Conservation (phyloP, 2,888 invertebrate genomes). For the Caenorhabditis sp. region DNA sequence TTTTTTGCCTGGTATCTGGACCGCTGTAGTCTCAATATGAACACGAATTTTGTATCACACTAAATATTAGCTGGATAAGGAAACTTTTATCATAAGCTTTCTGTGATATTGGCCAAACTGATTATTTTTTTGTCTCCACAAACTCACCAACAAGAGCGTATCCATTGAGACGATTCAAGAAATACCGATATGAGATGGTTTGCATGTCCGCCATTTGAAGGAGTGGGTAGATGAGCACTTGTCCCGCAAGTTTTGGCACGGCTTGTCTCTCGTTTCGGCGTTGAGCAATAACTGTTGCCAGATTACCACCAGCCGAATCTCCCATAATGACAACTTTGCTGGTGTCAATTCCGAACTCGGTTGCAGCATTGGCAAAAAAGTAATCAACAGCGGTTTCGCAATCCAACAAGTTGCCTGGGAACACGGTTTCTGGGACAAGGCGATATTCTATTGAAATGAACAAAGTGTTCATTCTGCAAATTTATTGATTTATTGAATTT, state of each 20-base stretch:
- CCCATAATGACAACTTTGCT: constrained; percentile 61
- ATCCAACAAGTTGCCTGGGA: constrained; percentile 71
- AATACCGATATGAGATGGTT: too few species aligned
- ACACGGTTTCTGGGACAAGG: constrained; percentile 71
- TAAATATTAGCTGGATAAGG: too few species aligned
- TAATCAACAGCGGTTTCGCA: constrained; percentile 70
- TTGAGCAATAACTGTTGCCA: too few species aligned
- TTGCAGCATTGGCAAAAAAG: constrained; percentile 56
- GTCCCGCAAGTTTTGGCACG: too few species aligned
- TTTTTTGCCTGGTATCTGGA: too few species aligned
- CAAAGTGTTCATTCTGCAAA: constrained; percentile 39
- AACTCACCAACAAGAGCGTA: constrained; percentile 50
- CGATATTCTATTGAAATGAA: constrained; percentile 68
- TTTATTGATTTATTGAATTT: not conserved
- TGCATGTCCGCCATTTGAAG: too few species aligned
- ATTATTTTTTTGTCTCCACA: not conserved
- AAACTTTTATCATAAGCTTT: too few species aligned
- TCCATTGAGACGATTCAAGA: too few species aligned
- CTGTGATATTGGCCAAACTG: constrained; percentile 6
- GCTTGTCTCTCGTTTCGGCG: too few species aligned
- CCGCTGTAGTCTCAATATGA: too few species aligned
- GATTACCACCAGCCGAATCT: constrained; percentile 66
- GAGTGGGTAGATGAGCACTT: too few species aligned
- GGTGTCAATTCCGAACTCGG: constrained; percentile 53
- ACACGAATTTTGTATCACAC: too few species aligned